Conservation (phyloP, 1,140 invertebrate species). For the Drosophila lowei region DNA sequence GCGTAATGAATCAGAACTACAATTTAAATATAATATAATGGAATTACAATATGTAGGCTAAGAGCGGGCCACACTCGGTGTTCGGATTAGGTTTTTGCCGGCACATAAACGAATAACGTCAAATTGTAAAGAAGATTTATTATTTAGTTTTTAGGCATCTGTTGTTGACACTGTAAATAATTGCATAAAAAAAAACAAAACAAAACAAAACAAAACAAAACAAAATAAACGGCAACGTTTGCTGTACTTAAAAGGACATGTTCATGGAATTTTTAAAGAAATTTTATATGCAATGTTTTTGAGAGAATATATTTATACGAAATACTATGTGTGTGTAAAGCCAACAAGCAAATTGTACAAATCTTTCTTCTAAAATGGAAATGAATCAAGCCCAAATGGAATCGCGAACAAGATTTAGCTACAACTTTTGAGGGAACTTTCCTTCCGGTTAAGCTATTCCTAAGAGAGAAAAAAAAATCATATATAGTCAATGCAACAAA, state of each 20-base stretch:
- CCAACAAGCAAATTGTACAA: slow-evolving; percentile 43
- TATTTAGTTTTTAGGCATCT: slow-evolving; percentile 80
- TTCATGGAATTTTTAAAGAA: slow-evolving; percentile 45
- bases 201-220: slow-evolving; percentile 14
- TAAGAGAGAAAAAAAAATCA: slow-evolving; percentile 1
- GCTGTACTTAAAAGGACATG: slow-evolving; percentile 43
- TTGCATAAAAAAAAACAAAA: slow-evolving; percentile 55
- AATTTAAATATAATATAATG: slow-evolving; percentile 32
- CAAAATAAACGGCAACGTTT: slow-evolving; percentile 8
- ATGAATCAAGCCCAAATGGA: slow-evolving; percentile 19
- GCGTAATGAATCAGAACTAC: slow-evolving; percentile 12
- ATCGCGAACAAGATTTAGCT: slow-evolving; percentile 5
- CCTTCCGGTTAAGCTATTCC: background rate
- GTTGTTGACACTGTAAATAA: slow-evolving; percentile 82
- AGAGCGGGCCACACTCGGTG: slow-evolving; percentile 47
- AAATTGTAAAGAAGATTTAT: slow-evolving; percentile 63
- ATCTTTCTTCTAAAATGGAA: slow-evolving; percentile 12
- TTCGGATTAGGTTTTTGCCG: slow-evolving; percentile 59
- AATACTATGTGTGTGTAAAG: slow-evolving; percentile 17
- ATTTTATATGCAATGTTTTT: slow-evolving; percentile 59
- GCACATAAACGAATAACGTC: slow-evolving; percentile 47
- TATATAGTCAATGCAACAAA: slow-evolving; percentile 71
- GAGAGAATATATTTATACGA: slow-evolving; percentile 41
- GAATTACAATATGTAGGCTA: slow-evolving; percentile 51
- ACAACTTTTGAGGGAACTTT: slow-evolving; percentile 10